Base-by-base conservation (phyloP, 92 coral and sea anemone species). In the Epizoanthus rinbou region DNA sequence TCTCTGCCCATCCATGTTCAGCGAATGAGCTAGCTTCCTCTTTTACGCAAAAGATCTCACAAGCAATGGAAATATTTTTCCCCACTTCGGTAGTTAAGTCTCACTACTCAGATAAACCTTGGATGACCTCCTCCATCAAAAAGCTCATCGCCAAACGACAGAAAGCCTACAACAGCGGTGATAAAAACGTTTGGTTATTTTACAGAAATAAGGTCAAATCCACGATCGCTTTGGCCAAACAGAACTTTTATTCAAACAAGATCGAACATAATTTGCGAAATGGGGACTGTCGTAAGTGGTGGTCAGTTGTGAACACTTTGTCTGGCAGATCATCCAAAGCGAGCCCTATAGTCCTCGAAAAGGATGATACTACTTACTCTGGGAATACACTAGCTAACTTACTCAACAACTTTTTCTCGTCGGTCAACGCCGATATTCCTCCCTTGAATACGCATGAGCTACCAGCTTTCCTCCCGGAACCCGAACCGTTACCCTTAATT, bases 81-180 rank as follows among this genome's bases (percentile, higher is more conserved):
- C 60, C 78, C 3, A n/a, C 52, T 37, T 37, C 53, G 37, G 10
- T 73, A 6, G 52, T 47, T 1, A 73, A 73, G 76, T 37, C 52
- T 7, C 57, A 37, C 31, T 37, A n/a, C 22, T 72, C 62, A n/a
- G 41, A 72, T 3, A 72, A 72, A 47, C 58, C 76, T 13, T 72
- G 76, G 76, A 72, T 72, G 50, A 72, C 76, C 50, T 10, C 62
- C 19, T n/a, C 76, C 6, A 72, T 72, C 50, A 50, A 72, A 47
- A 63, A 63, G 0, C 68, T 63, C 68, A n/a, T n/a, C n/a, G n/a
- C n/a, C n/a, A n/a, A n/a, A n/a, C n/a, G n/a, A n/a, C n/a, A n/a
- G n/a, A n/a, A n/a, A n/a, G 68, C 68, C 68, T 63, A 63, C 68
- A 63, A 5, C 68, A 63, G 68, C 68, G 68, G 69, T 64, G 28